phyloP scores from a whole-genome alignment of 2,888 invertebrate species.

The Drosophila pegasa region DNA sequence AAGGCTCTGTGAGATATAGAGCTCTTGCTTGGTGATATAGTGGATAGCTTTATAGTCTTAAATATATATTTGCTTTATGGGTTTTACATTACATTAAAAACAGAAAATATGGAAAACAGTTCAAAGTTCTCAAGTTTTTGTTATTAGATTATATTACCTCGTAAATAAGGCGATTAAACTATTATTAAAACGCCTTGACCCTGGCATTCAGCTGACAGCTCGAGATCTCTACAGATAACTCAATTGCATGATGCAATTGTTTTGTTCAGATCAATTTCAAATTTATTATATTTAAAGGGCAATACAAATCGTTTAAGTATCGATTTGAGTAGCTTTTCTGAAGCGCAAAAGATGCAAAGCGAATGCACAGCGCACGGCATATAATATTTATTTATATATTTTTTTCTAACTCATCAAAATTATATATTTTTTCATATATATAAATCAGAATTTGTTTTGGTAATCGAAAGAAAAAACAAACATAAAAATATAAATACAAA shows the following conservation, averaged over 20 bases:
- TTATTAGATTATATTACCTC: slow-evolving; percentile 1
- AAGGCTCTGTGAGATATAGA: not conserved
- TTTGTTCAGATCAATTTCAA: slow-evolving; percentile 2
- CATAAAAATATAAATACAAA: no score
- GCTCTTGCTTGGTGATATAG: not conserved
- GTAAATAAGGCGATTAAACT: slow-evolving; percentile 17
- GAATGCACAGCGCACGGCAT: no score
- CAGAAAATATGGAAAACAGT: not conserved
- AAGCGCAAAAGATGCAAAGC: not conserved
- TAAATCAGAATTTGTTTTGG: no score
- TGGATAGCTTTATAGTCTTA: not conserved
- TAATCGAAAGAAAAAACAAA: no score
- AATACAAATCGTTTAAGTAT: slow-evolving; percentile 17
- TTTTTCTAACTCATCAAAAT: no score
- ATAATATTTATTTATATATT: no score
- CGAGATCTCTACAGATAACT: slow-evolving; percentile 12
- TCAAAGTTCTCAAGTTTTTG: not conserved
- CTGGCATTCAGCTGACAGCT: not conserved
- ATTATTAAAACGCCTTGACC: slow-evolving; percentile 11
- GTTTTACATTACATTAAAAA: not conserved
- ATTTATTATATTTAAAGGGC: not conserved
- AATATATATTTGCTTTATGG: not conserved
- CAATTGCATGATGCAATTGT: slow-evolving; percentile 25
- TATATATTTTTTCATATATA: no score
- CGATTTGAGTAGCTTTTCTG: slow-evolving; percentile 7